Percentiles rank a stretch among this genome's conserved stretches.
These are phyloP conservation scores for Ellobius talpinus DNA, from an alignment of 2,113 vertebrate genomes.

Conservation along the genomic window DNA sequence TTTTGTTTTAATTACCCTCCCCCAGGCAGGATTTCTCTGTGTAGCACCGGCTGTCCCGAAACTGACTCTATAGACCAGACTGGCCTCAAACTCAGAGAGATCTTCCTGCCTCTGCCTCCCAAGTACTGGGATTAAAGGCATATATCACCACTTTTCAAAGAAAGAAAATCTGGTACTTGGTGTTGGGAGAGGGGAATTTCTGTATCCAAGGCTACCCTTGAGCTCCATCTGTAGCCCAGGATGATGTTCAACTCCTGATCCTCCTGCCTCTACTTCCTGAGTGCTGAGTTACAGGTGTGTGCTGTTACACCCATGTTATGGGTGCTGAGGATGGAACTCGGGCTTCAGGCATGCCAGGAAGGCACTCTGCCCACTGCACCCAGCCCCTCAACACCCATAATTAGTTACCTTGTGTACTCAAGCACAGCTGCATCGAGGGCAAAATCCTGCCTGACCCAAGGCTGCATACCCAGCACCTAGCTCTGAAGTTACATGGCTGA, in stretches of 20 bases:
- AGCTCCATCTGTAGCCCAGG: background rate
- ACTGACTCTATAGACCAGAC: background rate
- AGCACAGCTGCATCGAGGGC: background rate
- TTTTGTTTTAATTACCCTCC: background rate
- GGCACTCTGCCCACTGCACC: background rate
- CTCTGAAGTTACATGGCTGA: background rate
- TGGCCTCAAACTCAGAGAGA: background rate
- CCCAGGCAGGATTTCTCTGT: no score
- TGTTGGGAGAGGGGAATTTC: background rate
- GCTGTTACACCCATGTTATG: background rate
- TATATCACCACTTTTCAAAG: background rate
- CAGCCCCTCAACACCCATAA: background rate
- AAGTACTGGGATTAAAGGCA: background rate
- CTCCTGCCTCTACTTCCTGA: background rate
- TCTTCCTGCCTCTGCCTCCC: background rate
- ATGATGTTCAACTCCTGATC: background rate
- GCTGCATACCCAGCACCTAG: background rate
- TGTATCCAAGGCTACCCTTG: background rate
- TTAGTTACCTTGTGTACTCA: constrained; percentile 34
- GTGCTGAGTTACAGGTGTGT: background rate
- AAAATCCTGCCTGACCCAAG: background rate
- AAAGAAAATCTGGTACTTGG: background rate
- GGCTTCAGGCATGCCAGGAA: background rate
- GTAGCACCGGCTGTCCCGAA: background rate
- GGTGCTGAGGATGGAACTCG: background rate